phyloP scores from a whole-genome alignment of 2,113 vertebrate species.

The Anser cygnoides region DNA sequence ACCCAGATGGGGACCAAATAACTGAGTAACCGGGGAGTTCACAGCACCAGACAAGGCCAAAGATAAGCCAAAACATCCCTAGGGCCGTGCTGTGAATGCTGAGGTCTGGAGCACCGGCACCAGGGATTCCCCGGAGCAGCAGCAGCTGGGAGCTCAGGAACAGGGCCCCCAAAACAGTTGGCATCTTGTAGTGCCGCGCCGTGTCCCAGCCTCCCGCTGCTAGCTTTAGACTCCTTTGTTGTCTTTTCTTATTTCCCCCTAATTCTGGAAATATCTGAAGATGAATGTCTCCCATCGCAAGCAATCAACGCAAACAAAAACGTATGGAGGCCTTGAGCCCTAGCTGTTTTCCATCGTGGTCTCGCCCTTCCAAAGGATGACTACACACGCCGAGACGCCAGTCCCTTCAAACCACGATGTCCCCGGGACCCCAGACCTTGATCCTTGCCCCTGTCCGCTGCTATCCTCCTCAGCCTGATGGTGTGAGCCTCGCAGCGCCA shows the following conservation, averaged over 20 bases:
- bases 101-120: background rate
- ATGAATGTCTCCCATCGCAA: background rate
- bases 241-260: slow-evolving; percentile 15
- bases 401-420: slow-evolving; percentile 38
- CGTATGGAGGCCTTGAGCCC: background rate
- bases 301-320: slow-evolving; percentile 4
- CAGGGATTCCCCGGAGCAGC: background rate
- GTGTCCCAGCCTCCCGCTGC: background rate
- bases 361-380: background rate
- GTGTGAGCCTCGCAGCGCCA: slow-evolving; percentile 56
- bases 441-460: slow-evolving; percentile 64
- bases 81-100: background rate
- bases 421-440: slow-evolving; percentile 55
- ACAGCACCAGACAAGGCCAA: background rate
- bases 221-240: background rate
- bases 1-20: background rate
- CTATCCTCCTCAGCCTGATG: slow-evolving; percentile 43
- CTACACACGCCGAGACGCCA: background rate
- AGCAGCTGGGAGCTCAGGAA: rapidly evolving
- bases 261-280: background rate
- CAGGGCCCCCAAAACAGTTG: background rate
- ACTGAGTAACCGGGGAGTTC: background rate
- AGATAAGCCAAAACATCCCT: background rate
- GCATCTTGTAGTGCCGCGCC: background rate
- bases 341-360: background rate